These are phyloP conservation scores for Panulirus ornatus DNA, from an alignment of 1,140 invertebrate genomes.

Conservation along the genomic window DNA sequence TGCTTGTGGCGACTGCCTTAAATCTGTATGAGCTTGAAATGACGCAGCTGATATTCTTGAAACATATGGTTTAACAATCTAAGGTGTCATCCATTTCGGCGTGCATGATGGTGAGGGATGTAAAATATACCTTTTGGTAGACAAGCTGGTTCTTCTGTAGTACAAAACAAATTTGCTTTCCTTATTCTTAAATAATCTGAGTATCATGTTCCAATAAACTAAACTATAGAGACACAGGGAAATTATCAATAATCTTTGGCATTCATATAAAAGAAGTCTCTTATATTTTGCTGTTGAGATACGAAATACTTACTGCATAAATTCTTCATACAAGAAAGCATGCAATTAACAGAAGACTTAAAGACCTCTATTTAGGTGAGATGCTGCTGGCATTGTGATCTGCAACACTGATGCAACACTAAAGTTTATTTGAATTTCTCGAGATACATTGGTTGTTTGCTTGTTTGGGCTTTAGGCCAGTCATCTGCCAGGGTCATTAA, in stretches of 20 bases:
- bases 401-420: background rate
- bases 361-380: background rate
- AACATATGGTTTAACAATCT: background rate
- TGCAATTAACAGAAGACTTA: background rate
- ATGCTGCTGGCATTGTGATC: background rate
- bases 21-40: too few species aligned
- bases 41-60: too few species aligned
- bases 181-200: background rate
- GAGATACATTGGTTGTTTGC: too few species aligned
- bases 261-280: too few species aligned
- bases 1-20: too few species aligned
- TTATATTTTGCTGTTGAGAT: background rate
- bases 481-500: too few species aligned
- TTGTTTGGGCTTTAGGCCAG: too few species aligned
- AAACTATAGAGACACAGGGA: background rate
- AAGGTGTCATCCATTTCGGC: background rate
- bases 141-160: background rate
- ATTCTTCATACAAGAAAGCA: background rate
- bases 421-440: too few species aligned
- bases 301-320: background rate
- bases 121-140: too few species aligned
- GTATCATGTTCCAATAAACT: background rate
- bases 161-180: background rate
- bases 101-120: background rate
- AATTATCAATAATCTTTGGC: too few species aligned